A percentile compares a stretch with the other conserved stretches of the same genome.
Conservation (phyloP, 2,797 vertebrate species). For the Paramormyrops hopkinsi region DNA sequence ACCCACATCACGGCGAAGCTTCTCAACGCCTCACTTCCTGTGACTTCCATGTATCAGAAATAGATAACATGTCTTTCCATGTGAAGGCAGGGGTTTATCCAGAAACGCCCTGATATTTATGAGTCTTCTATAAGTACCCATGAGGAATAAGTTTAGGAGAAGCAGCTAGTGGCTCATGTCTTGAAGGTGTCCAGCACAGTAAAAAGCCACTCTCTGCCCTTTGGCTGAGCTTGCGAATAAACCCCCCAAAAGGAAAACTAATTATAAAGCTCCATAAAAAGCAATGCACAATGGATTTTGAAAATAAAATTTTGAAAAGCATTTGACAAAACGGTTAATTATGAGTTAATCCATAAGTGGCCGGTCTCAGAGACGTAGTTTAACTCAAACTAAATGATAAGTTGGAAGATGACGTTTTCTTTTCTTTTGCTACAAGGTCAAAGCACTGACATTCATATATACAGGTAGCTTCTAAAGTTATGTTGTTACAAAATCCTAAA, state of each 20-base stretch:
- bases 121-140: not conserved
- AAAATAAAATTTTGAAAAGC: not conserved
- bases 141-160: not conserved
- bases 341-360: not conserved
- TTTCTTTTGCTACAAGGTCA: not conserved
- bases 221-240: not conserved
- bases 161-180: not conserved
- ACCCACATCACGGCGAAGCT: not conserved
- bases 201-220: slow-evolving; percentile 9
- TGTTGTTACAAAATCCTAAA: slow-evolving; percentile 24
- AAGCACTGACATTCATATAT: slow-evolving; percentile 23
- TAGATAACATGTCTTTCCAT: not conserved
- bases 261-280: slow-evolving; percentile 11
- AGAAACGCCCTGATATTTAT: not conserved
- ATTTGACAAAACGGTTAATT: not conserved
- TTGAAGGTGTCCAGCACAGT: not conserved
- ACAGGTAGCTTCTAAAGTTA: slow-evolving; percentile 11
- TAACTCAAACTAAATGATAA: not conserved
- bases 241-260: not conserved
- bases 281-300: slow-evolving; percentile 1
- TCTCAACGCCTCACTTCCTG: not conserved
- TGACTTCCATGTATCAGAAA: not conserved
- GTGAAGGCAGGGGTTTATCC: not conserved
- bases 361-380: not conserved
- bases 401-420: not conserved